A percentile compares a stretch with the other conserved stretches of the same genome.
Evolutionary conservation across 1,140 invertebrate species (phyloP).

Genomic region (Acyrthosiphon pisum): DNA sequence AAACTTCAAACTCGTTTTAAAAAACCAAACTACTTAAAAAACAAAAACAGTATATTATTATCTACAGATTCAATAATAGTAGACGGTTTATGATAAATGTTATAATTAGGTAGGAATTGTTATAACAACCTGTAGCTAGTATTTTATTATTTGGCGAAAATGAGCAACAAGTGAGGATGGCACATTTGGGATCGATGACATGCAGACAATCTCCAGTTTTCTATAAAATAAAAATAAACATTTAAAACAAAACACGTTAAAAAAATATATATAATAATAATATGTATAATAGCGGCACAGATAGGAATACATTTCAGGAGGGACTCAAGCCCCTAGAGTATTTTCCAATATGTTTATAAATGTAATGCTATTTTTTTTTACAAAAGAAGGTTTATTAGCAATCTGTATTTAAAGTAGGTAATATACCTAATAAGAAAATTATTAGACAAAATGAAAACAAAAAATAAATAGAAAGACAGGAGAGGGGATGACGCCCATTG

Average conservation of each 20-base stretch:
- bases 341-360: not conserved
- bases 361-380: no score
- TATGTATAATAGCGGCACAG: not conserved
- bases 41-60: no score
- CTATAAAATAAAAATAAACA: constrained; percentile 63
- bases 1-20: not conserved
- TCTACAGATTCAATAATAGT: no score
- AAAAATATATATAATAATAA: not conserved
- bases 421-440: no score
- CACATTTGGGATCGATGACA: constrained; percentile 68
- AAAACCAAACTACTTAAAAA: no score
- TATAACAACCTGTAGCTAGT: constrained; percentile 66
- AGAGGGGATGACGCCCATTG: no score
- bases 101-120: not conserved
- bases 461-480: no score
- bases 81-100: no score
- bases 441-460: no score
- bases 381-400: no score
- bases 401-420: no score
- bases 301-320: not conserved
- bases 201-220: constrained; percentile 68
- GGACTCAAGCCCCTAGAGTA: not conserved
- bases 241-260: not conserved
- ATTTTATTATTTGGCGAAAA: constrained; percentile 66
- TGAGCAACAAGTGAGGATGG: constrained; percentile 68